phyloP scores from a whole-genome alignment of 2,888 invertebrate species.

The Tachina lurida region DNA sequence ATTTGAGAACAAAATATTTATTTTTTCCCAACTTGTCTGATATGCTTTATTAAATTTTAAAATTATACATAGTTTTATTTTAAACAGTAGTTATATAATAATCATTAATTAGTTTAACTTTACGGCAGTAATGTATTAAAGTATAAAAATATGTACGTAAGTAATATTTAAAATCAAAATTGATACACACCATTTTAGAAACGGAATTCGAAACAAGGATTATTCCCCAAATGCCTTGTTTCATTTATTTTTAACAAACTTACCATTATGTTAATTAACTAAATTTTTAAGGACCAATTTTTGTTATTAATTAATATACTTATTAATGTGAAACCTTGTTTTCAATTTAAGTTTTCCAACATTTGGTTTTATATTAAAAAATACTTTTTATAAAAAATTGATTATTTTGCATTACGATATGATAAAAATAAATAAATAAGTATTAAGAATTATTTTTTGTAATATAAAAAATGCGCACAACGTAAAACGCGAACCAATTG shows the following conservation, averaged over 20 bases:
- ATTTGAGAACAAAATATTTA: conserved; percentile 67
- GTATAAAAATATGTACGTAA: too few species aligned
- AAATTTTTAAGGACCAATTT: not conserved
- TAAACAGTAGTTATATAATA: not conserved
- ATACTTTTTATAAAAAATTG: not conserved
- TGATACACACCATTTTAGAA: conserved; percentile 61
- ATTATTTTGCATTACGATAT: not conserved
- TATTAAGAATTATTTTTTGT: not conserved
- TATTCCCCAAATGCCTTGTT: not conserved
- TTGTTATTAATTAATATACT: not conserved
- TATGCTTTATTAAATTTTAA: not conserved
- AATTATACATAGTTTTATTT: not conserved
- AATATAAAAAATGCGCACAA: not conserved
- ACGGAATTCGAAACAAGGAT: not conserved
- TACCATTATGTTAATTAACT: conserved; percentile 46
- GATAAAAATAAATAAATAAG: not conserved
- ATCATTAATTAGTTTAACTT: not conserved
- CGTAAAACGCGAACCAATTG: not conserved
- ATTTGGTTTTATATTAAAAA: not conserved
- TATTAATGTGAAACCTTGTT: too few species aligned
- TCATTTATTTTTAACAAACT: conserved; percentile 35
- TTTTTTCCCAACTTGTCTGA: not conserved
- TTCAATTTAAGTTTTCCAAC: not conserved
- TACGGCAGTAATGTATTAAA: too few species aligned
- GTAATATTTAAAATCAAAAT: conserved; percentile 53